phyloP scores from a whole-genome alignment of 2,113 vertebrate genomes.

The Etheostoma spectabile region DNA sequence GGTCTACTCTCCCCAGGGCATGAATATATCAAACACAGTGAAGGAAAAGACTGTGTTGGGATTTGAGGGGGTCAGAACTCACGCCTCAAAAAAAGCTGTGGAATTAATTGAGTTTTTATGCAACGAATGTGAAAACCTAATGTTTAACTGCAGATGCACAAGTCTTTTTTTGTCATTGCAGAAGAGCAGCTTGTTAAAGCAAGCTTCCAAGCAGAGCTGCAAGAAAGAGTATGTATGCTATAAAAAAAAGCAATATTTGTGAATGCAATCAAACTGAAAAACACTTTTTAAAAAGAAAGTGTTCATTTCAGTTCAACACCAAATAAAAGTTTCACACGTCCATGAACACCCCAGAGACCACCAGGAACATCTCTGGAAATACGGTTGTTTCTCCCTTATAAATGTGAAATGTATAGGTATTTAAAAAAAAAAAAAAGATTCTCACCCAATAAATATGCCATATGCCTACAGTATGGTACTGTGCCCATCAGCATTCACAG shows the following conservation, averaged over 20 bases:
- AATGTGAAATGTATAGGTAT: constrained; percentile 39
- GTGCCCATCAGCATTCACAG: constrained; percentile 1
- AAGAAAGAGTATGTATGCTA: not conserved
- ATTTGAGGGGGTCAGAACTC: constrained; percentile 17
- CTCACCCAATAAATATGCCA: constrained; percentile 62
- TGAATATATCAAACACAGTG: constrained; percentile 16
- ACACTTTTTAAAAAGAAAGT: not conserved
- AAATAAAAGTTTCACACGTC: constrained; percentile 48
- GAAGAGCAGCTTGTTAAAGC: not conserved
- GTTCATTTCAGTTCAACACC: constrained; percentile 27
- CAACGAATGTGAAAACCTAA: not conserved
- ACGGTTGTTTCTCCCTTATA: constrained; percentile 10
- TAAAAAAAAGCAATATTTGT: constrained; percentile 10
- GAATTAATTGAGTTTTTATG: constrained; percentile 13
- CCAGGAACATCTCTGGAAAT: constrained; percentile 30
- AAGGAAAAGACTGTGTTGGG: constrained; percentile 7
- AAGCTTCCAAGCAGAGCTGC: not conserved
- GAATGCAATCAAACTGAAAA: constrained; percentile 21
- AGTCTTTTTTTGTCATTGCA: constrained; percentile 1
- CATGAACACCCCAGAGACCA: constrained; percentile 53
- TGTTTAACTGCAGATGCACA: not conserved
- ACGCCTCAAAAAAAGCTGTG: not conserved
- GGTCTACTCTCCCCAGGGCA: constrained; percentile 31
- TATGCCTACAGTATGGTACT: constrained; percentile 9
- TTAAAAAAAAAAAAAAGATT: not conserved